Evolutionary conservation across 2,888 invertebrate genomes (phyloP), one percentile per base, ranked within the genome.

Genomic region (Allolobophora icterica): DNA sequence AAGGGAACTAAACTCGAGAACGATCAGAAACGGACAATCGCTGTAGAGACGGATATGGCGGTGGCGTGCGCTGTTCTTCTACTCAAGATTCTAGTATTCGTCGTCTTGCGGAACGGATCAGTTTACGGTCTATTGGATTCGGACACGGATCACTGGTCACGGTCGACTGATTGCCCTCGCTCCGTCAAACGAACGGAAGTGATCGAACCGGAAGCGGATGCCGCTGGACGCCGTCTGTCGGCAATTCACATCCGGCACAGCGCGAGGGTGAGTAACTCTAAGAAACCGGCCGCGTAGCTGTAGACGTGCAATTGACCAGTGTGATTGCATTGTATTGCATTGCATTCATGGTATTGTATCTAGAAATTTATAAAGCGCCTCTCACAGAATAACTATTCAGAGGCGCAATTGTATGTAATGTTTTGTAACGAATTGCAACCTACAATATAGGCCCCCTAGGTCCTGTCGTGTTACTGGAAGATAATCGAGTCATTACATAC

Each of bases 211-310:
- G 87, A 87, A 87, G 35, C 35, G 24, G 87, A 87, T 4, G 34
- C 35, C 19, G 34, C 35, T 87, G 35, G 87, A 3, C 5, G 71
- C 6, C 71, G n/a, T n/a, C 35, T 87, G 34, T 87, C 87, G 87
- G 87, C 87, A 38, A 38, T 87, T 87, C 87, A 87, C 87, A 87
- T 87, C 87, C 34, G 87, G 17, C 87, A 87, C 87, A 19, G 38
- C 87, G 3, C 15, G 87, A 87, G n/a, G 87, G 87, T 34, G 34
- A 87, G 87, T 87, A 11, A 38, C 87, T 8, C 24, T 24, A 5
- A n/a, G 52, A 6, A 4, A 24, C 21, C 24, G 24, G 45, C 1
- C 45, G 13, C 45, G 45, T 52, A 4, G 52, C 52, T 52, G 5
- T 52, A 24, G 24, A 52, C 24, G 24, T 24, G 52, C 52, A 52